A percentile compares a stretch with the other conserved stretches of the same genome.
Evolutionary conservation across 2,113 vertebrate species (phyloP).

Genomic region (Pedionomus torquatus): DNA sequence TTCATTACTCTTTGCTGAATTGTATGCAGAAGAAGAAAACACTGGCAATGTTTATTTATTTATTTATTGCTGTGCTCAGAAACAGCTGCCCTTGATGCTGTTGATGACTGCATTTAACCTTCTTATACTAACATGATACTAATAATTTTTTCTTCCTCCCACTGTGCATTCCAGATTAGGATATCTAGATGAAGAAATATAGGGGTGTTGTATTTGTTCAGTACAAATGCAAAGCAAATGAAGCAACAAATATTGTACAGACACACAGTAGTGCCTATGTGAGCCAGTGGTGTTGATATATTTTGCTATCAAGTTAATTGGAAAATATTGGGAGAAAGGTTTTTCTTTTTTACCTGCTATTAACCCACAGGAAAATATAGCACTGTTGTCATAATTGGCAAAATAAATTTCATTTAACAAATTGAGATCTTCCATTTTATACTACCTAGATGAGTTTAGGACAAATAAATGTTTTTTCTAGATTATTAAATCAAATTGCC

Average conservation of each 20-base stretch:
- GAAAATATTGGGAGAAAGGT: accelerated
- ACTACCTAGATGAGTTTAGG: not conserved
- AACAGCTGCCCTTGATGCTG: not conserved
- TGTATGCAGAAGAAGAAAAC: not conserved
- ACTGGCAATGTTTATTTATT: not conserved
- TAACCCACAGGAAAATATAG: not conserved
- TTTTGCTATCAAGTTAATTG: not conserved
- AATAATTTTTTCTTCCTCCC: not conserved
- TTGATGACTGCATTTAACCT: not conserved
- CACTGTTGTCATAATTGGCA: not conserved
- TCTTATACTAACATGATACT: not conserved
- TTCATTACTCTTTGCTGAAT: not conserved
- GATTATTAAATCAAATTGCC: not conserved
- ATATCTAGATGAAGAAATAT: not conserved
- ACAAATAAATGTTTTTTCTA: not conserved
- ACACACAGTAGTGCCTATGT: not conserved
- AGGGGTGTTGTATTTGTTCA: not conserved
- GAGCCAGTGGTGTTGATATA: not conserved
- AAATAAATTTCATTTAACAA: not conserved
- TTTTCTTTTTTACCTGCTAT: not conserved
- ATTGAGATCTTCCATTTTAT: not conserved
- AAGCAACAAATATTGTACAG: not conserved
- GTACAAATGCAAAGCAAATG: not conserved
- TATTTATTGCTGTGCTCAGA: not conserved
- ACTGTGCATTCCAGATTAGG: not conserved